Conservation (phyloP, 2,113 vertebrate genomes). For the Pomatostomus ruficeps region DNA sequence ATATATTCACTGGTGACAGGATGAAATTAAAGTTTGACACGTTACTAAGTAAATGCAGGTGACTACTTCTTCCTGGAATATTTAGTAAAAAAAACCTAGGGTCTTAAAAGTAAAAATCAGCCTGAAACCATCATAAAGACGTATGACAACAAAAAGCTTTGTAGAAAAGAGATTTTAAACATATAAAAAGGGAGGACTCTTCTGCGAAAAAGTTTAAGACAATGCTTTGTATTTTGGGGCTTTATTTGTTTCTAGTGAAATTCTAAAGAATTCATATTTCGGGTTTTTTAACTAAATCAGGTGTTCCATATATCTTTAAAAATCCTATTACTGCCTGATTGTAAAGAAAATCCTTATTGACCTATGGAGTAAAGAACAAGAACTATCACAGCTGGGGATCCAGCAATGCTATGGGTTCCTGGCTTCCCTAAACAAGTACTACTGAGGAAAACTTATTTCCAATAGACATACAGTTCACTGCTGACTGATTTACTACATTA, state of each 20-base stretch:
- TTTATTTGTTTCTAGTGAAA: neutral
- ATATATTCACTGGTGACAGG: neutral
- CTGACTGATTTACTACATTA: neutral
- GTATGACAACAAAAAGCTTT: neutral
- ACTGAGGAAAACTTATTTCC: neutral
- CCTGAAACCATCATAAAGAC: neutral
- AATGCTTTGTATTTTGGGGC: neutral
- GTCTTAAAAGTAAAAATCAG: neutral
- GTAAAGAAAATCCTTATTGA: neutral
- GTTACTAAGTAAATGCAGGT: neutral
- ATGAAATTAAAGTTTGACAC: neutral
- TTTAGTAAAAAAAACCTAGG: neutral
- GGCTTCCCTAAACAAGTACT: neutral
- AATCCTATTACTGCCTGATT: neutral
- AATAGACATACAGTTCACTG: accelerated
- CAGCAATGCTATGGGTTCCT: neutral
- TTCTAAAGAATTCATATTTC: neutral
- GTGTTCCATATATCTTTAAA: neutral
- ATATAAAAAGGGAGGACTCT: neutral
- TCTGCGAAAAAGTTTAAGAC: neutral
- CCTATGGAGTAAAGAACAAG: neutral
- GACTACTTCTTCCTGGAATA: neutral
- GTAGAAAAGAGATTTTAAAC: neutral
- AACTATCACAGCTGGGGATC: neutral
- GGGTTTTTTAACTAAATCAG: neutral